Conservation (phyloP, 2,797 vertebrate species). For the Sebastes steindachneri region DNA sequence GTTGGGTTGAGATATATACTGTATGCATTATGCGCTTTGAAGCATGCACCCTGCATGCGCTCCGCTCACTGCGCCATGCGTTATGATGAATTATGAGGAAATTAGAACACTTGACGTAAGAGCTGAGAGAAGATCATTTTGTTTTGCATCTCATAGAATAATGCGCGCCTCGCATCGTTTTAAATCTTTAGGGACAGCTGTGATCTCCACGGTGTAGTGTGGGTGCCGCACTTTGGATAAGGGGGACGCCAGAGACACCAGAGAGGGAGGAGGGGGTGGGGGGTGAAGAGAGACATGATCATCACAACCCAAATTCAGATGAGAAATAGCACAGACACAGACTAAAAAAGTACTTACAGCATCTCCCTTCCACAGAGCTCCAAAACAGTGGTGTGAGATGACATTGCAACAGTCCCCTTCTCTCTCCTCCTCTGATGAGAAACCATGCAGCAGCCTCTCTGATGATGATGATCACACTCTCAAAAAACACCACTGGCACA, state of each 20-base stretch:
- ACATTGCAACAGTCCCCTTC: slow-evolving; percentile 89
- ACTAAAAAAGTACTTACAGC: slow-evolving; percentile 89
- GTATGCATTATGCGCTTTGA: slow-evolving; percentile 25
- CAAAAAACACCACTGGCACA: slow-evolving; percentile 48
- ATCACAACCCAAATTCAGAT: slow-evolving; percentile 1
- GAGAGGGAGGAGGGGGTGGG: neutral
- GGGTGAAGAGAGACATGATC: neutral
- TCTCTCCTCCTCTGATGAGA: slow-evolving; percentile 66
- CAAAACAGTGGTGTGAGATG: slow-evolving; percentile 87
- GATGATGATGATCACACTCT: slow-evolving; percentile 42
- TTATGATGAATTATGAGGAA: slow-evolving; percentile 33
- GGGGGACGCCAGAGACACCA: slow-evolving; percentile 36
- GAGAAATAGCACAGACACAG: slow-evolving; percentile 6
- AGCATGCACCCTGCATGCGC: slow-evolving; percentile 35
- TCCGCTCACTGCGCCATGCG: slow-evolving; percentile 66
- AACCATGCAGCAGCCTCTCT: slow-evolving; percentile 76
- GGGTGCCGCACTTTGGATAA: slow-evolving; percentile 74
- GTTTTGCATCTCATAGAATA: neutral
- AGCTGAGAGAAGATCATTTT: neutral
- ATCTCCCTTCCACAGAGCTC: slow-evolving; percentile 93
- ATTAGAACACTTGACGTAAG: slow-evolving; percentile 13
- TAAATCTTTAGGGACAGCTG: slow-evolving; percentile 10
- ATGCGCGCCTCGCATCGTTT: neutral
- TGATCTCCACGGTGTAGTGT: slow-evolving; percentile 22
- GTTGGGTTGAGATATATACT: neutral